A percentile compares a stretch with the other conserved stretches of the same genome.
Conservation (phyloP, 2,113 vertebrate genomes). For the Eretmochelys imbricata region DNA sequence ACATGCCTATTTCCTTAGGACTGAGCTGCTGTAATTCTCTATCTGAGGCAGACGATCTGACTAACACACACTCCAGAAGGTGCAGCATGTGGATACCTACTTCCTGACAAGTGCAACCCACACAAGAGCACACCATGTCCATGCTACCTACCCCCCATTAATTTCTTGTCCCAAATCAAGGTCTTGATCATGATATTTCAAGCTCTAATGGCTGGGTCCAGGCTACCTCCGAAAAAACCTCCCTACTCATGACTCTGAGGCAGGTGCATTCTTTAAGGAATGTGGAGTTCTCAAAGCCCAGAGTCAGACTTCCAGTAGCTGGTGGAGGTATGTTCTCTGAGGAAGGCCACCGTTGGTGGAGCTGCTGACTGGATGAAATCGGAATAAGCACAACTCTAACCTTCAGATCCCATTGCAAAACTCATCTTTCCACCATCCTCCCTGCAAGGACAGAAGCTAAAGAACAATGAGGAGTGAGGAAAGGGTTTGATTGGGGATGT, state of each 20-base stretch:
- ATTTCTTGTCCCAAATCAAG: background rate
- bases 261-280: constrained; percentile 32
- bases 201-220: constrained; percentile 1
- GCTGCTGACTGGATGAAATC: background rate
- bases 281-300: constrained; percentile 37
- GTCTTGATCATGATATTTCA: background rate
- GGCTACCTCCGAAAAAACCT: constrained; percentile 38
- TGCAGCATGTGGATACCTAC: constrained; percentile 32
- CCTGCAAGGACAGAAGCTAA: background rate
- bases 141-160: background rate
- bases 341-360: background rate
- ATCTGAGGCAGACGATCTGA: background rate
- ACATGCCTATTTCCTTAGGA: background rate
- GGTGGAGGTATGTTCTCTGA: background rate
- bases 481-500: background rate
- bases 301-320: background rate
- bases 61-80: background rate
- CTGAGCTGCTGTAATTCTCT: background rate
- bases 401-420: background rate
- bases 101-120: background rate
- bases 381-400: background rate
- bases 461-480: background rate
- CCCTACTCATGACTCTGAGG: constrained; percentile 24
- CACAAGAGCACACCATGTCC: background rate
- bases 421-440: background rate